Evolutionary conservation across 2,888 invertebrate species (phyloP).

Genomic region (Alentia gelatinosa): DNA sequence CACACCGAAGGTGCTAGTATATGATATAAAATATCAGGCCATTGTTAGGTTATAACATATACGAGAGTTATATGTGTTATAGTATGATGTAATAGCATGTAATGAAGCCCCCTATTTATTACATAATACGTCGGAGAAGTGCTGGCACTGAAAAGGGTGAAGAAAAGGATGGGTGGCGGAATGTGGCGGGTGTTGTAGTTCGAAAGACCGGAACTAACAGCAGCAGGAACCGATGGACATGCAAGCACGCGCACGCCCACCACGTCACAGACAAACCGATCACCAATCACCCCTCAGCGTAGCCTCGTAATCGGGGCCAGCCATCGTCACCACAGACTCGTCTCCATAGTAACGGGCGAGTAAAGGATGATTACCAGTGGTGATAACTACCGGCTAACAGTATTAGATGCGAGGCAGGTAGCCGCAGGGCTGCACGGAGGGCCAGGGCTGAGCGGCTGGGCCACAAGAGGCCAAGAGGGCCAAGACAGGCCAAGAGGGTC

Average conservation of each 20-base stretch:
- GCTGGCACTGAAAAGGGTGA: no score
- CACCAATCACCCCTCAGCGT: not conserved
- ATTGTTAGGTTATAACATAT: no score
- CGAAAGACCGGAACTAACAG: not conserved
- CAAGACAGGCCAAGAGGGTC: no score
- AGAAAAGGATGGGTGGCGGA: not conserved
- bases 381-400: slow-evolving; percentile 38
- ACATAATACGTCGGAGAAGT: no score
- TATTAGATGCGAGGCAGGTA: not conserved
- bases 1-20: no score
- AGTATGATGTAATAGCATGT: no score
- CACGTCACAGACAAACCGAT: not conserved
- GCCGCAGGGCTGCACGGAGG: not conserved
- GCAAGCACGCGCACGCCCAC: not conserved
- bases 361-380: slow-evolving; percentile 41
- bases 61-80: no score
- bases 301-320: not conserved
- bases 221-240: not conserved
- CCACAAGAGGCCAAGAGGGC: no score
- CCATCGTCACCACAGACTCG: slow-evolving; percentile 34
- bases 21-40: no score
- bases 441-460: not conserved
- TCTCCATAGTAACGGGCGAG: not conserved
- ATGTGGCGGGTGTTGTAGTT: not conserved
- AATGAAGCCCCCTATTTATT: no score